A percentile compares a stretch with the other conserved stretches of the same genome.
Evolutionary conservation across 2,797 vertebrate species (phyloP).

Genomic region (Falco peregrinus): DNA sequence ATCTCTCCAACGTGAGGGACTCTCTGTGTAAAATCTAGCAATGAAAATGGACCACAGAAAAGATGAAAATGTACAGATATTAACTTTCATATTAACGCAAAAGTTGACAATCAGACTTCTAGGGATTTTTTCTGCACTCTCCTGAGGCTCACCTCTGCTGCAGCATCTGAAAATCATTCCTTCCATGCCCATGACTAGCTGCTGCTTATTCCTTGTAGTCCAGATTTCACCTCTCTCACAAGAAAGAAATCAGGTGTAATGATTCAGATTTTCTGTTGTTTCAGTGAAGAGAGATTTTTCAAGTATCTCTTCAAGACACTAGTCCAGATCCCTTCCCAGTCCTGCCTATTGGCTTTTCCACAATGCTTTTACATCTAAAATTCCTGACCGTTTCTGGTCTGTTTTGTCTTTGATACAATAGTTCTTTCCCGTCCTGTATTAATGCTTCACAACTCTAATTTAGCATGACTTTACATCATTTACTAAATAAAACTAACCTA

Average conservation of each 20-base stretch:
- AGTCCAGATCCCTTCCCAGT: not conserved
- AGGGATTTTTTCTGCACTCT: not conserved
- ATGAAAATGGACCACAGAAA: not conserved
- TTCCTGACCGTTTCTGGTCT: not conserved
- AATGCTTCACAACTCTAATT: not conserved
- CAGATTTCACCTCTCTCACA: not conserved
- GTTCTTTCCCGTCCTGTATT: not conserved
- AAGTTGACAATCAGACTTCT: fast-evolving
- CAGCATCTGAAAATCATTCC: not conserved
- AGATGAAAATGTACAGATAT: not conserved
- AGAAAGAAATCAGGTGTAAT: not conserved
- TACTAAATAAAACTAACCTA: not conserved
- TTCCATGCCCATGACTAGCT: not conserved
- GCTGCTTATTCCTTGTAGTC: not conserved
- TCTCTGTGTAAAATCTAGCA: fast-evolving
- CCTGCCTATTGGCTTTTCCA: not conserved
- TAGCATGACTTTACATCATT: not conserved
- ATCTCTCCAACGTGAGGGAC: not conserved
- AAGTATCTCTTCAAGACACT: not conserved
- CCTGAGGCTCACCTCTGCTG: not conserved
- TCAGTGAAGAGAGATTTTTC: not conserved
- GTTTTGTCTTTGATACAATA: not conserved
- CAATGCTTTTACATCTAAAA: not conserved
- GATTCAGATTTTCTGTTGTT: not conserved
- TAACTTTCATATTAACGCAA: not conserved